Evolutionary conservation across 2,113 vertebrate genomes (phyloP).

Genomic region (Thermophis baileyi): DNA sequence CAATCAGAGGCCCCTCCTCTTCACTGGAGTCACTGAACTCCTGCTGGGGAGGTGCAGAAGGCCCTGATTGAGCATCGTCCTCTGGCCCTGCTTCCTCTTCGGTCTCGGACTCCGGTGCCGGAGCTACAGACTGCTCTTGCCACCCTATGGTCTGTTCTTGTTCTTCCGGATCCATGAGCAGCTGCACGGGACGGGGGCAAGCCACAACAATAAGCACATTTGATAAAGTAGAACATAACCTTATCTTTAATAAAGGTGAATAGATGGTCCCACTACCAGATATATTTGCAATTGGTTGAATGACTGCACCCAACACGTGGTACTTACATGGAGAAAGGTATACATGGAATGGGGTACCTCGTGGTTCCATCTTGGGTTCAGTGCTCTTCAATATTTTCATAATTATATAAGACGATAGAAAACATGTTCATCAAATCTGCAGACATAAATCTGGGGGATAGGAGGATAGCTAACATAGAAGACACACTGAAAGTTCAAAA

Average conservation of each 20-base stretch:
- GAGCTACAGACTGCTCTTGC: too few species aligned
- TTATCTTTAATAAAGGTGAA: background rate
- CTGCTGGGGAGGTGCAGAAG: too few species aligned
- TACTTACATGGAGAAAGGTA: background rate
- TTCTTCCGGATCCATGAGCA: too few species aligned
- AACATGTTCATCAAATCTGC: background rate
- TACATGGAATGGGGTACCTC: background rate
- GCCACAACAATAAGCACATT: background rate
- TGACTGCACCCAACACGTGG: background rate
- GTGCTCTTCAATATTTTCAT: background rate
- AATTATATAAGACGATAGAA: background rate
- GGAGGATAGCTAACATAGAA: background rate
- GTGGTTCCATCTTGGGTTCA: too few species aligned
- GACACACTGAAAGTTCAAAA: background rate
- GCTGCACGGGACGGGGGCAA: too few species aligned
- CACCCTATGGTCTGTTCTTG: too few species aligned
- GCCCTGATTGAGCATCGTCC: too few species aligned
- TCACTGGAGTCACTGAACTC: too few species aligned
- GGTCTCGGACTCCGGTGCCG: too few species aligned
- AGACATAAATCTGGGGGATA: background rate
- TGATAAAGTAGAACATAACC: background rate
- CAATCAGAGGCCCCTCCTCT: too few species aligned
- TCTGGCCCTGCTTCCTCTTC: too few species aligned
- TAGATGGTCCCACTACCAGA: background rate
- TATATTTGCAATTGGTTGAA: background rate